Percentiles rank a stretch among this genome's conserved stretches.
Conservation (phyloP, 1,140 invertebrate genomes). For the Aphis craccivora region DNA sequence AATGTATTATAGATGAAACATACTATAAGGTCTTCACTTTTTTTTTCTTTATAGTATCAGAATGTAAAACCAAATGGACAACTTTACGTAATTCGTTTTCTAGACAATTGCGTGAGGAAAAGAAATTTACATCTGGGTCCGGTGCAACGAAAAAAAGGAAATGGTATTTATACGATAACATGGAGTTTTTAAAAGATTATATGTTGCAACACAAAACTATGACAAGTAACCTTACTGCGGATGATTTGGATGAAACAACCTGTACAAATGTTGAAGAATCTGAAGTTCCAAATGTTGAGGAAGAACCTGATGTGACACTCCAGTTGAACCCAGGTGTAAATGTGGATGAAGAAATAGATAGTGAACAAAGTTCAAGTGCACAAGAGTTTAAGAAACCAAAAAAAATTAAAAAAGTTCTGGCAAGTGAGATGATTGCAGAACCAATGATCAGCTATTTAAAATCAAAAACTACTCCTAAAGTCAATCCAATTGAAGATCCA, state of each 20-base stretch:
- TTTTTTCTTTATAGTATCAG: no score
- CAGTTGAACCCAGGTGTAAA: neutral
- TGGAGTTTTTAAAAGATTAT: conserved; percentile 10
- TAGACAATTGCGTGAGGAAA: neutral
- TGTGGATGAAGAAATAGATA: neutral
- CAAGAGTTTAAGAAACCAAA: no score
- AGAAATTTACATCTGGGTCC: neutral
- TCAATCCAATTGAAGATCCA: no score
- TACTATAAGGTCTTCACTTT: no score
- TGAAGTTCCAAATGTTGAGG: neutral
- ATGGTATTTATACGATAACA: neutral
- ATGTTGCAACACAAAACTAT: neutral
- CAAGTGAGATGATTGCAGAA: no score
- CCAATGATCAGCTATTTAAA: no score
- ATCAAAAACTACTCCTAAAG: no score
- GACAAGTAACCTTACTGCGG: neutral
- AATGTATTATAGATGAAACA: no score
- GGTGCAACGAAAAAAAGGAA: neutral
- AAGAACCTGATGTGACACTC: neutral
- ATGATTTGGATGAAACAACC: neutral
- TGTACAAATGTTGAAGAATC: neutral
- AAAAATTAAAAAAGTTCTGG: no score
- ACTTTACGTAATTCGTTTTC: neutral
- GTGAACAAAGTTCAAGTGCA: no score
- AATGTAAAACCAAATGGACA: conserved; percentile 10